Evolutionary conservation across 2,888 invertebrate species (phyloP).

Genomic region (Ypsolopha scabrella): DNA sequence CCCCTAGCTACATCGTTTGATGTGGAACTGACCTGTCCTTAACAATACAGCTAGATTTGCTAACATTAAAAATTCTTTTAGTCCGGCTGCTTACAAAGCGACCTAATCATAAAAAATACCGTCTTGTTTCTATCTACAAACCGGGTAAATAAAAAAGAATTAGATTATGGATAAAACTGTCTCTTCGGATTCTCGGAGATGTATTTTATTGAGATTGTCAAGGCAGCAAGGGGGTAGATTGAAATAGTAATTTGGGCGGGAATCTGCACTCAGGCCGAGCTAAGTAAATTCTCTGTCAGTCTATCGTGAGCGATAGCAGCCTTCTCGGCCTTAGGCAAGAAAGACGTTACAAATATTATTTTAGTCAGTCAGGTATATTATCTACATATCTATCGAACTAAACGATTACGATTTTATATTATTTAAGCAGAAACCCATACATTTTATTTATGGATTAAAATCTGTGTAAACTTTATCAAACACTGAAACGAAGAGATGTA

Average conservation of each 20-base stretch:
- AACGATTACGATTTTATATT: neutral
- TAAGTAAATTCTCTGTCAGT: conserved; percentile 34
- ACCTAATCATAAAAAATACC: too few relatives aligned
- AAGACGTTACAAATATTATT: neutral
- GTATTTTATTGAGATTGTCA: neutral
- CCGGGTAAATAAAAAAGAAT: neutral
- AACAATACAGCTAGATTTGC: too few relatives aligned
- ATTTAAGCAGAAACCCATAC: too few relatives aligned
- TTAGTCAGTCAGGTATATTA: too few relatives aligned
- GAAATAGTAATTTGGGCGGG: conserved; percentile 55
- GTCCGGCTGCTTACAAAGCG: too few relatives aligned
- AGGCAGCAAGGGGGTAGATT: conserved; percentile 21
- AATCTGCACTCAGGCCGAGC: conserved; percentile 30
- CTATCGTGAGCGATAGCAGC: neutral
- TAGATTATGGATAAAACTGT: neutral
- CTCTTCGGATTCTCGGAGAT: neutral
- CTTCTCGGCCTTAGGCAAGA: neutral
- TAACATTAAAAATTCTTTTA: too few relatives aligned
- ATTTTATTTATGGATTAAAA: too few relatives aligned
- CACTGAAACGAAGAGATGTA: too few relatives aligned
- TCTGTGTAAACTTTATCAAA: too few relatives aligned
- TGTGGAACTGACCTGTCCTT: too few relatives aligned
- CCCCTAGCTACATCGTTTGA: too few relatives aligned
- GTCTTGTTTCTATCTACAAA: too few relatives aligned
- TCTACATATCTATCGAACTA: neutral